Evolutionary conservation across 2,797 vertebrate species (phyloP), one percentile per base, ranked within the genome.

Genomic region (Falco concolor): DNA sequence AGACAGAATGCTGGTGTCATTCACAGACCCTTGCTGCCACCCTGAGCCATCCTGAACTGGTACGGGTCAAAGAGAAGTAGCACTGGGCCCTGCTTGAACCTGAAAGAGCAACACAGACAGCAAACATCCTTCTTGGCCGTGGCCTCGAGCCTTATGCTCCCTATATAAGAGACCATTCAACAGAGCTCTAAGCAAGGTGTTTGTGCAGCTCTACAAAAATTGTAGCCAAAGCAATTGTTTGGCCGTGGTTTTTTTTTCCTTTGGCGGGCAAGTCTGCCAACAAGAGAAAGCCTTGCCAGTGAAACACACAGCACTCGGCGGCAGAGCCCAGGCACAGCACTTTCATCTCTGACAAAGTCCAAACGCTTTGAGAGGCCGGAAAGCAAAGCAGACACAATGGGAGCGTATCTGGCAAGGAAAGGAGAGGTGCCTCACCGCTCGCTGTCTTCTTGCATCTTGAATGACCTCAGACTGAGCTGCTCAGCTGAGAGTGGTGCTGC

Each of bases 291-390:
- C 50, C 63, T 60, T 25, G 25, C 32, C 24, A 21, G 81, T 0
- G 3, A 65, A 90, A 64, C 34, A 61, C 0, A 0, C 44, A 52
- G 32, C 0, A 2, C 36, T 52, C 1, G 0, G 61, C 23, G 36
- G 59, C 36, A 83, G 42, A 89, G 59, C 18, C 69, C 56, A 49
- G 64, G 16, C 1, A 0, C 25, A 17, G 50, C 0, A 1, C 67
- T 76, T 65, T 54, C 40, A 9, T 22, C 54, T 45, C 45, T 30
- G n/a, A 64, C 28, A 13, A 67, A 64, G 20, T 19, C 56, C 64
- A 38, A 30, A 8, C 27, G 28, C 6, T n/a, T 84, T 7, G 11
- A 28, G 72, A 67, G 53, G 47, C 60, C 60, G n/a, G 56, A 67
- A 61, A 54, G 21, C 60, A 77, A 74, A 94, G 61, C 65, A 42